Evolutionary conservation across 2,888 invertebrate species (phyloP).

Genomic region (Ferdinandea cuprea): DNA sequence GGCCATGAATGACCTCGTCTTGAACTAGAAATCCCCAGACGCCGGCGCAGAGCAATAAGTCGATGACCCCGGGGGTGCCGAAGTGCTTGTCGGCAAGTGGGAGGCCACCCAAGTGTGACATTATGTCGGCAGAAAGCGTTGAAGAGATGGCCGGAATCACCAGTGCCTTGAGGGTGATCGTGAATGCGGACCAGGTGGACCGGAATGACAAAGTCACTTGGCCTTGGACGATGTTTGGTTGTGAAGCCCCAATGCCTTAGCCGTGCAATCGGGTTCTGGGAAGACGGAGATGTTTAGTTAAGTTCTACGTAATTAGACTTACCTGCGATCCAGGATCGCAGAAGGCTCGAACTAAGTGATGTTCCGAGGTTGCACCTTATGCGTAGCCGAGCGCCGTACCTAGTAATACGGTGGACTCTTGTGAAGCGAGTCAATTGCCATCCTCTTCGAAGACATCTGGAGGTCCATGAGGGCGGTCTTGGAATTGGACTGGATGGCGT

Average conservation of each 20-base stretch:
- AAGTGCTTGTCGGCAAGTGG: neutral
- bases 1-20: neutral
- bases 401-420: neutral
- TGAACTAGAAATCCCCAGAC: neutral
- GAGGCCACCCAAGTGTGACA: neutral
- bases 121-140: neutral
- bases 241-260: slow-evolving; percentile 32
- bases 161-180: neutral
- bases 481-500: too few species aligned
- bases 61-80: neutral
- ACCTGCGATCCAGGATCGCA: slow-evolving; percentile 51
- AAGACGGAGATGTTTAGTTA: slow-evolving; percentile 27
- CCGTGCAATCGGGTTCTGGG: slow-evolving; percentile 23
- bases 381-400: slow-evolving; percentile 9
- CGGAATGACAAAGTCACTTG: neutral
- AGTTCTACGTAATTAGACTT: slow-evolving; percentile 37
- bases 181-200: neutral
- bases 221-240: too few species aligned
- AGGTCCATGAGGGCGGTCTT: neutral
- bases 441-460: neutral
- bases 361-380: slow-evolving; percentile 12
- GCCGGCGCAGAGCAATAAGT: neutral
- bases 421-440: neutral
- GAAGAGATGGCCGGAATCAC: neutral
- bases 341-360: slow-evolving; percentile 11